Conservation (phyloP, 1,140 invertebrate species). For the Brachionus angularis region DNA sequence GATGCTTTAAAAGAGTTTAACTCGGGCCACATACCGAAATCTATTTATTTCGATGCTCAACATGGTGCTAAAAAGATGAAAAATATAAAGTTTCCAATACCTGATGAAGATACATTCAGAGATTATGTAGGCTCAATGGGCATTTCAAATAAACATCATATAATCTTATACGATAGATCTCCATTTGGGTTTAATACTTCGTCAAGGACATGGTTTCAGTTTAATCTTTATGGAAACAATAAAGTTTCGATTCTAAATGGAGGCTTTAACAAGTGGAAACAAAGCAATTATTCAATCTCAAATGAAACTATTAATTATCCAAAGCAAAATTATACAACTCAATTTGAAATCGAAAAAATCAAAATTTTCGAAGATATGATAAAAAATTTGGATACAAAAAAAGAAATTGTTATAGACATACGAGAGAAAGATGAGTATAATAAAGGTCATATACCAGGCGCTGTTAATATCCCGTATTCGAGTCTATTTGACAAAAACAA, state of each 20-base stretch:
- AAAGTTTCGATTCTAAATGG: slow-evolving; percentile 48
- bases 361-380: slow-evolving; percentile 10
- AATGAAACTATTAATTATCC: neutral
- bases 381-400: neutral
- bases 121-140: slow-evolving; percentile 45
- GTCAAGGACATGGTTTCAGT: slow-evolving; percentile 47
- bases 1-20: neutral
- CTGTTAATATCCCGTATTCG: slow-evolving; percentile 22
- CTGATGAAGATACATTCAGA: slow-evolving; percentile 46
- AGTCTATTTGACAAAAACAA: neutral
- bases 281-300: neutral
- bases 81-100: slow-evolving; percentile 46
- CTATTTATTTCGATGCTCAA: slow-evolving; percentile 21
- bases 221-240: slow-evolving; percentile 46
- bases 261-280: slow-evolving; percentile 47
- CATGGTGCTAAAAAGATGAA: neutral
- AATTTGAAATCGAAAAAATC: neutral
- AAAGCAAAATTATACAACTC: too few species aligned
- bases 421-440: neutral
- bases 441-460: slow-evolving; percentile 19
- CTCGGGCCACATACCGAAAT: neutral
- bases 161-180: slow-evolving; percentile 47
- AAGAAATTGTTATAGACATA: slow-evolving; percentile 16
- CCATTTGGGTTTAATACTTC: slow-evolving; percentile 46
- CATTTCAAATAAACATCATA: slow-evolving; percentile 45